Evolutionary conservation across 2,113 vertebrate genomes (phyloP), one percentile per base, ranked within the genome.

Genomic region (Upupa epops): DNA sequence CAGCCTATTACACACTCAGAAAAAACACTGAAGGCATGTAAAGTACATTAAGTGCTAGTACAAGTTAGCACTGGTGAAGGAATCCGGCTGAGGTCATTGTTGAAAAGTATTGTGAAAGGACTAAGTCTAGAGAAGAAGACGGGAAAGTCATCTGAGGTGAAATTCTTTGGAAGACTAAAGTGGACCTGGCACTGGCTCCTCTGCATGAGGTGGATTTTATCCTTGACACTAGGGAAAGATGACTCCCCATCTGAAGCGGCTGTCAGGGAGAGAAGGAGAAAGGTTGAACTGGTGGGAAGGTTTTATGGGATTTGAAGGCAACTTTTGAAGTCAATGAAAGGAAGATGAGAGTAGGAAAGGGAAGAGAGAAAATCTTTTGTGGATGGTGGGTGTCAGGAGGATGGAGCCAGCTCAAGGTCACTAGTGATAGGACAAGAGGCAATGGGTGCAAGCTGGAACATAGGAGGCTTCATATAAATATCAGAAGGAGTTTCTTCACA

Each of bases 41-140:
- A 93, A 94, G 95, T 94, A 96, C 96, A 93, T 90, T 89, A 95
- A 95, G 93, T 94, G 81, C 95, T 93, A 81, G 89, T 95, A 95
- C 90, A 95, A 96, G 89, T 95, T 94, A 95, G 90, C 90, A 86
- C 88, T 90, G 75, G 89, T 77, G 89, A 79, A 95, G 86, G 89
- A 95, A 95, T 93, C 90, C 89, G 89, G 71, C 83, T 92, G 93
- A 95, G 88, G 86, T 93, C 86, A 92, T 89, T 89, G 92, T 85
- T 92, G 89, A 93, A 94, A 94, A 93, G 77, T 91, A 79, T 85
- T 87, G 74, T 94, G 95, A 96, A 94, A 95, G 69, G 60, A 96
- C 5, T 52, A 65, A 90, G 13, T 79, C 36, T 76, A 52, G 75
- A 88, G 88, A 78, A 66, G 81, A 61, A 90, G 72, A 76, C 46